Evolutionary conservation across 2,113 vertebrate genomes (phyloP), one percentile per base, ranked within the genome.

Genomic region (Melanostigma gelatinosum): DNA sequence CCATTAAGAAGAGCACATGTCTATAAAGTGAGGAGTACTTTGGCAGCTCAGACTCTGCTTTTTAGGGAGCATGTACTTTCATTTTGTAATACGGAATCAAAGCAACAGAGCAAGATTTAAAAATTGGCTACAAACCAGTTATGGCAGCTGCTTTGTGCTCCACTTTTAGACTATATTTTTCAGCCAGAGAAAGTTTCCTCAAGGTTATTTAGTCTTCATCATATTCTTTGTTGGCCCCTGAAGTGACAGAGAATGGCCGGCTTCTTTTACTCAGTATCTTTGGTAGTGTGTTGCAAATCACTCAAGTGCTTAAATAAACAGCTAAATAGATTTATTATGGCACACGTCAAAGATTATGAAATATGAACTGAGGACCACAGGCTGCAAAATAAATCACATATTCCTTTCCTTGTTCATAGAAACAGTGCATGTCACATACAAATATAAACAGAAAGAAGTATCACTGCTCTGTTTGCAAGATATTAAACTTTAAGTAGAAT

Each of bases 381-480:
- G 67, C 75, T 88, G 91, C 85, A 91, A 91, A 86, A 94, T 93
- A 88, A 94, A 89, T 92, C 92, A 94, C 92, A 92, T 65, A 84
- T 79, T 94, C 67, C 78, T 88, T 92, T 91, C 80, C 58, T 90
- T 87, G 78, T 92, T 93, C 86, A 88, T 92, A 92, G 90, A 95
- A 94, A 95, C 89, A 93, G 92, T 90, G 93, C 89, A 92, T 94
- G 86, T 92, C 91, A 95, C 95, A 83, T 68, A 95, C 94, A 95
- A 94, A 93, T 91, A 94, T 89, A 85, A 93, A 94, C 94, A 84
- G 83, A 93, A 95, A 96, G 93, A 95, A 93, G 87, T 92, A 87
- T 94, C 87, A 91, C 82, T 90, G 91, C 87, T 91, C 92, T 93
- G 88, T 93, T 95, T 95, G 93, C 92, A 89, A 94, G 88, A 93